Base-by-base conservation (phyloP, 2,113 vertebrate genomes). In the Planiliza haematocheilus region DNA sequence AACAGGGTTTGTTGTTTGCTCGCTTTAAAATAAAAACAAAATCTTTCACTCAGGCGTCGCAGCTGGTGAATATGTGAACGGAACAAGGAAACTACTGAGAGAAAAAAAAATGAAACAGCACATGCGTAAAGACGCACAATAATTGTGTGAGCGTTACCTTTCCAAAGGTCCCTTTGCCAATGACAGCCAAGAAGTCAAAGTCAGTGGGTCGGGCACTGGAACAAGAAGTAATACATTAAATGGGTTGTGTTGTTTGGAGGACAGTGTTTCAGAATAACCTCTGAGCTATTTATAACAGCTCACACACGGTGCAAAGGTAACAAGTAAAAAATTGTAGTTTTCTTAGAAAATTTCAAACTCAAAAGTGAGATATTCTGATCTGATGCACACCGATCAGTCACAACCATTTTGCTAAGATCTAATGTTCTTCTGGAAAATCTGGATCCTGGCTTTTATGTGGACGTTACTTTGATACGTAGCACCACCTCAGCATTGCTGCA, bases 141-240 rank as follows among this genome's bases (percentile, higher is more conserved):
- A 10, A 78, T 57, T 60, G 30, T 39, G 61, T 38, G 9, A 49
- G 49, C n/a, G 20, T 89, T 82, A 94, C 93, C 92, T 94, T 94
- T 74, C 93, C 93, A 80, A 93, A 94, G 12, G 93, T 94, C 52
- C 93, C 93, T 83, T 94, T 94, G 30, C 93, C 93, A 74, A 94
- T 94, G 77, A 94, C 90, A 1, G 93, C 64, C 67, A 94, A 69
- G 73, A 94, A 94, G 85, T 94, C 93, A 83, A 94, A 94, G 90
- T 94, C 93, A 48, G 92, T 94, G 21, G 93, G 93, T 37, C 79
- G 89, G 70, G 92, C 93, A 84, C 93, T 94, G 77, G 79, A 86
- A 83, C 66, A 49, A 43, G 17, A 16, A 70, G 53, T 48, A 34
- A 39, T 49, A 7, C 38, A 61, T 84, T 57, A 61, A 78, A 80